A percentile compares a stretch with the other conserved stretches of the same genome.
Evolutionary conservation across 2,888 invertebrate genomes (phyloP).

Genomic region (Phasia obesa): DNA sequence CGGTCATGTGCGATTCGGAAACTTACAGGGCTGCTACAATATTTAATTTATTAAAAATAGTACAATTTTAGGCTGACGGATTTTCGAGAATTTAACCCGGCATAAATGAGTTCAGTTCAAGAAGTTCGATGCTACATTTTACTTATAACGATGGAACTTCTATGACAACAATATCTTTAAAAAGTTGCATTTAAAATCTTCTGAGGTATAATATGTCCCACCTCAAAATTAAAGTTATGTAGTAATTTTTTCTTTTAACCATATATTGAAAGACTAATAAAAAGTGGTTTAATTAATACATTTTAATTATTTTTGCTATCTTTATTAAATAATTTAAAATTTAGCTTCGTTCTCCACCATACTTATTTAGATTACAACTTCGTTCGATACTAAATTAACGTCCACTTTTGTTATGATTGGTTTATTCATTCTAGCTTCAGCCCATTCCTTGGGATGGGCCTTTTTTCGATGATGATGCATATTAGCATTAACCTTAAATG

Average conservation of each 20-base stretch:
- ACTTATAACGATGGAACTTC: too few relatives aligned
- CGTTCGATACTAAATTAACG: conserved; percentile 66
- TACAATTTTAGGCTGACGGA: too few relatives aligned
- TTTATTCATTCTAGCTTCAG: conserved; percentile 71
- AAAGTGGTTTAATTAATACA: background rate
- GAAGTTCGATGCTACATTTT: too few relatives aligned
- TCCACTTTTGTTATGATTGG: conserved; percentile 68
- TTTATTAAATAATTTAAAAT: conserved; percentile 39
- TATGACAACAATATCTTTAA: too few relatives aligned
- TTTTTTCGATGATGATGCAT: conserved; percentile 76
- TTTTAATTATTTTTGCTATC: conserved; percentile 11
- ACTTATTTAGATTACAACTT: conserved; percentile 68
- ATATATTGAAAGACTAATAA: background rate
- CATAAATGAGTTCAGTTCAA: too few relatives aligned
- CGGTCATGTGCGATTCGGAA: too few relatives aligned
- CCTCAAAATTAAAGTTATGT: background rate
- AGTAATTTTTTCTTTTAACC: too few relatives aligned
- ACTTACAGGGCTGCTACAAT: too few relatives aligned
- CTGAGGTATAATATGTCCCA: too few relatives aligned
- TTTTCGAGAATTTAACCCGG: too few relatives aligned
- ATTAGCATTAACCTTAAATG: conserved; percentile 75
- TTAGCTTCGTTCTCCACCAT: background rate
- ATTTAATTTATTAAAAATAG: too few relatives aligned
- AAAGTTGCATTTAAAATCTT: too few relatives aligned
- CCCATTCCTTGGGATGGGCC: conserved; percentile 75